phyloP scores from a whole-genome alignment of 2,888 invertebrate genomes.

The Ophioninae sp. region DNA sequence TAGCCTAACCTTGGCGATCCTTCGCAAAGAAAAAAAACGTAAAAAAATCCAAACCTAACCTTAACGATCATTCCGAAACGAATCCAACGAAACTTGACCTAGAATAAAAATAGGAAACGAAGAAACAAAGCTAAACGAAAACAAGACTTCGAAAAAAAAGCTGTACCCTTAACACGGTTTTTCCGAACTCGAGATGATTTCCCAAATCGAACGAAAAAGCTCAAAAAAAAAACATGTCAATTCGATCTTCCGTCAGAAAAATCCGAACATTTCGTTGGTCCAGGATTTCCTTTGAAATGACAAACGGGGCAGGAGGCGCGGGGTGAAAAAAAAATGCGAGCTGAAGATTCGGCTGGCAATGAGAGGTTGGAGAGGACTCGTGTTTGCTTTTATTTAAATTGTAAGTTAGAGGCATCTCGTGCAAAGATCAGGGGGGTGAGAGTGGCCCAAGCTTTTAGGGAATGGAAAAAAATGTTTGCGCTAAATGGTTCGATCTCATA shows the following conservation, averaged over 20 bases:
- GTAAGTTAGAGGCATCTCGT: conserved; percentile 77
- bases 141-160: too few relatives aligned
- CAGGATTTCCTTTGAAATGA: conserved; percentile 1
- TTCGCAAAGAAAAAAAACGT: too few relatives aligned
- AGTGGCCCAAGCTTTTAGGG: conserved; percentile 72
- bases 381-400: conserved; percentile 81
- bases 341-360: conserved; percentile 12
- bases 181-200: not conserved
- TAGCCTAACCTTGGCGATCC: too few relatives aligned
- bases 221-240: conserved; percentile 3
- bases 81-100: too few relatives aligned
- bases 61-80: too few relatives aligned
- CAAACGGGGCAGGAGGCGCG: not conserved
- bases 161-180: not conserved
- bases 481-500: conserved; percentile 80
- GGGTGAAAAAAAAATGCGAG: conserved; percentile 20
- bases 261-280: not conserved
- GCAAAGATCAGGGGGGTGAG: conserved; percentile 18
- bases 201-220: not conserved
- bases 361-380: conserved; percentile 68
- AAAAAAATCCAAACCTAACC: too few relatives aligned
- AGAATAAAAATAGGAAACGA: too few relatives aligned
- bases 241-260: not conserved
- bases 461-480: conserved; percentile 78
- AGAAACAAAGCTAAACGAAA: too few relatives aligned